Conservation (phyloP, 2,113 vertebrate genomes). For the Montifringilla adamsi region DNA sequence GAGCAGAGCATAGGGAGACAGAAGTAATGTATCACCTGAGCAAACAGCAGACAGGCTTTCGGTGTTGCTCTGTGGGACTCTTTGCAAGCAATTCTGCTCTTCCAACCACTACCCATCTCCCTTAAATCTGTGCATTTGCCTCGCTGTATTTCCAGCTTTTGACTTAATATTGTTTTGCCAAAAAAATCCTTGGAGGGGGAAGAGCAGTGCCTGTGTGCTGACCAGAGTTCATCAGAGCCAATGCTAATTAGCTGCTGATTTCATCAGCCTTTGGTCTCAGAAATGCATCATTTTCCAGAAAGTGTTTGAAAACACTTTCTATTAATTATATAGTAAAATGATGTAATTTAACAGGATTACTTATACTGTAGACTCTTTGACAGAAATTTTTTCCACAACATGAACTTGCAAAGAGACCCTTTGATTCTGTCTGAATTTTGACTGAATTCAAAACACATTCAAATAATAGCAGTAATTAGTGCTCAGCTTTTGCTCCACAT, state of each 20-base stretch:
- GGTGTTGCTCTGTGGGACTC: not conserved
- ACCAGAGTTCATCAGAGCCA: not conserved
- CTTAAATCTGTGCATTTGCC: not conserved
- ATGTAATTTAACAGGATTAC: conserved; percentile 22
- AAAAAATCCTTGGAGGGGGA: not conserved
- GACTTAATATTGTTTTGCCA: not conserved
- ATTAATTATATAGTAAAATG: conserved; percentile 53
- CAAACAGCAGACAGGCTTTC: not conserved
- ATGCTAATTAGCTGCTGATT: conserved; percentile 12
- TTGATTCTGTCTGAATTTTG: conserved; percentile 16
- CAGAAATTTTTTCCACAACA: not conserved
- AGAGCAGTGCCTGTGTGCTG: not conserved
- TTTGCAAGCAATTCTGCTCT: not conserved
- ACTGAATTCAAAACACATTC: conserved; percentile 9
- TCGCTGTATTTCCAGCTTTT: not conserved
- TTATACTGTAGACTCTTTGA: not conserved
- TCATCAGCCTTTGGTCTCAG: conserved; percentile 35
- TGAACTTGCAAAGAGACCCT: not conserved
- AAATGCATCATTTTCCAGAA: conserved; percentile 26
- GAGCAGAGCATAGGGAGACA: not conserved
- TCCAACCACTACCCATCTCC: not conserved
- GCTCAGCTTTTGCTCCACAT: not conserved
- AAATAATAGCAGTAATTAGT: not conserved
- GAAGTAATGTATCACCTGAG: not conserved
- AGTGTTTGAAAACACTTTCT: conserved; percentile 21